Evolutionary conservation across 2,888 invertebrate species (phyloP).

Genomic region (Drosophila longiperda): DNA sequence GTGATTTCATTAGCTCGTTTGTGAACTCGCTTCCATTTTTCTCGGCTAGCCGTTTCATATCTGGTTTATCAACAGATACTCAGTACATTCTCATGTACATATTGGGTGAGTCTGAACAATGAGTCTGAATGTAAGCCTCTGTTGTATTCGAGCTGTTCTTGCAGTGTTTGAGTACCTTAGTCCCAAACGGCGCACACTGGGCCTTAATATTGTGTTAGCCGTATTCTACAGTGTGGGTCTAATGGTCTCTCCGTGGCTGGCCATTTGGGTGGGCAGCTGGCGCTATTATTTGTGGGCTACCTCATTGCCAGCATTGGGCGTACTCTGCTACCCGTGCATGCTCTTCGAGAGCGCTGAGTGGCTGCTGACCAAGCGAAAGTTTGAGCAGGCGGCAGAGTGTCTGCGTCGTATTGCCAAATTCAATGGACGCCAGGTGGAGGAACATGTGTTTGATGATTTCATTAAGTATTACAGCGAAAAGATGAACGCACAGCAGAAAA

Average conservation of each 20-base stretch:
- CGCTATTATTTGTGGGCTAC: slow-evolving; percentile 85
- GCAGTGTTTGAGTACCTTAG: slow-evolving; percentile 87
- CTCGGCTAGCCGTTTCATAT: slow-evolving; percentile 86
- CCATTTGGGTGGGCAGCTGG: slow-evolving; percentile 86
- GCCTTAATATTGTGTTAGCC: slow-evolving; percentile 86
- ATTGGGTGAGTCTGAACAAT: slow-evolving; percentile 84
- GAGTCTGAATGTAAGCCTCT: neutral
- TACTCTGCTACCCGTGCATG: slow-evolving; percentile 86
- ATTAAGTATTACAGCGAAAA: slow-evolving; percentile 74
- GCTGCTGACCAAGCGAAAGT: slow-evolving; percentile 86
- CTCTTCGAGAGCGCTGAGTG: slow-evolving; percentile 87
- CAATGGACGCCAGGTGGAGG: slow-evolving; percentile 85
- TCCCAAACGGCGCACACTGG: slow-evolving; percentile 86
- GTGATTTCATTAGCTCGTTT: slow-evolving; percentile 86
- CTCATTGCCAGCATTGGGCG: slow-evolving; percentile 85
- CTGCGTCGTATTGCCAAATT: slow-evolving; percentile 86
- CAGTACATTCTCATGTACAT: slow-evolving; percentile 88
- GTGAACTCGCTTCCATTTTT: slow-evolving; percentile 85
- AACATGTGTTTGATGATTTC: slow-evolving; percentile 85
- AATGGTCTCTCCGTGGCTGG: slow-evolving; percentile 86
- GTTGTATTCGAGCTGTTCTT: slow-evolving; percentile 6
- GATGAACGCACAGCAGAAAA: slow-evolving; percentile 46
- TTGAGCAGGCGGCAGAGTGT: slow-evolving; percentile 85
- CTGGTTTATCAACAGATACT: slow-evolving; percentile 87
- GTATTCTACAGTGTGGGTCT: slow-evolving; percentile 87